phyloP scores from a whole-genome alignment of 1,140 invertebrate genomes.

The Drosophila leontia region DNA sequence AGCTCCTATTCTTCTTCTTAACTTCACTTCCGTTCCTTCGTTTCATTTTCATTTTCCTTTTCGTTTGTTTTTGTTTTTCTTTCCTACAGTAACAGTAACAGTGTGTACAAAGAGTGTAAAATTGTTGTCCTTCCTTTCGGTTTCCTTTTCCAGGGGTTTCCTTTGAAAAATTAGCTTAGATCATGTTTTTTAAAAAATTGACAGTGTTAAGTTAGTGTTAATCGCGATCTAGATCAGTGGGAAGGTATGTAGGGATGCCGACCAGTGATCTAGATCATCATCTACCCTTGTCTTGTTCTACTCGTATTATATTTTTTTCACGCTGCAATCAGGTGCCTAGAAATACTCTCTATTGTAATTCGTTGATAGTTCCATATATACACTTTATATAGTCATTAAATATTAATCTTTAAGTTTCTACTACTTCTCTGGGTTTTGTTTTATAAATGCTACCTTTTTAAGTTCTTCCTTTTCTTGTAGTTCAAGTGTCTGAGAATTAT shows the following conservation, averaged over 20 bases:
- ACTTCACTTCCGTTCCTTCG: background rate
- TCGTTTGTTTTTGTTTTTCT: constrained; percentile 1
- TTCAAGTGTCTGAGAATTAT: constrained; percentile 22
- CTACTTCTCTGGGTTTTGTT: constrained; percentile 29
- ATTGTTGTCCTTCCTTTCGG: constrained; percentile 40
- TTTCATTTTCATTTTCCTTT: constrained; percentile 7
- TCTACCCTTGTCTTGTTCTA: constrained; percentile 21
- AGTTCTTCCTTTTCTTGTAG: constrained; percentile 48
- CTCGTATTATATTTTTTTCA: background rate
- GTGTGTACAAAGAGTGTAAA: constrained; percentile 78
- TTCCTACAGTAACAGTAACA: constrained; percentile 31
- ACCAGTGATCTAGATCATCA: constrained; percentile 4
- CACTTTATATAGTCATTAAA: constrained; percentile 52
- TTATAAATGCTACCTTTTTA: constrained; percentile 77
- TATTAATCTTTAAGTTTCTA: constrained; percentile 53
- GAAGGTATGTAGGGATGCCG: background rate
- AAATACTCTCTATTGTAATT: constrained; percentile 73
- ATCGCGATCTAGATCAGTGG: constrained; percentile 6
- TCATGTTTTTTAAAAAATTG: constrained; percentile 68
- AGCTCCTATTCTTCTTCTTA: constrained; percentile 10
- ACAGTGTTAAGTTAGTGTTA: constrained; percentile 70
- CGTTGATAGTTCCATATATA: constrained; percentile 78
- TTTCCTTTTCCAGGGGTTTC: constrained; percentile 7
- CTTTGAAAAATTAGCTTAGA: constrained; percentile 56
- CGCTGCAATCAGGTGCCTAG: constrained; percentile 22